Evolutionary conservation across 2,888 invertebrate species (phyloP).

Genomic region (Darwinula stevensoni): DNA sequence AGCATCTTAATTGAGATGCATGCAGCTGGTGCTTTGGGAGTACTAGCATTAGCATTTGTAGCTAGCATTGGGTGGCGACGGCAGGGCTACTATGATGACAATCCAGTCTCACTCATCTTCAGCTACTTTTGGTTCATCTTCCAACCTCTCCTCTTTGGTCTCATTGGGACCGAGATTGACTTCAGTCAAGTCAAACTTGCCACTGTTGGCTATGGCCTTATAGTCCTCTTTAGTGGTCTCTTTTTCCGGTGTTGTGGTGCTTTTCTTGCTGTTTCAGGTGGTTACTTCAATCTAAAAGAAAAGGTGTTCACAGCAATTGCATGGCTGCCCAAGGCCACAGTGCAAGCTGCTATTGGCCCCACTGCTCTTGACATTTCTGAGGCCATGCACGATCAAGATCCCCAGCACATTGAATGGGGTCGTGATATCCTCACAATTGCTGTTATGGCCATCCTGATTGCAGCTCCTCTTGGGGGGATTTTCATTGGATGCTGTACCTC

Average conservation of each 20-base stretch:
- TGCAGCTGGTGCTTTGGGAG: constrained; percentile 14
- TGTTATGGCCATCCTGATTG: too few species aligned
- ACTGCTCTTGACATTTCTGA: too few species aligned
- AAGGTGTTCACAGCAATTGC: constrained; percentile 66
- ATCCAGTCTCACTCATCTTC: constrained; percentile 58
- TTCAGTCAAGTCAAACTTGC: constrained; percentile 19
- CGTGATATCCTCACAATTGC: too few species aligned
- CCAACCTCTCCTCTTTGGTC: constrained; percentile 71
- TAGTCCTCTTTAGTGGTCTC: background rate
- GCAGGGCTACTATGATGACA: constrained; percentile 23
- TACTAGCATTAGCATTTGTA: constrained; percentile 26
- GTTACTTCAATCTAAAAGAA: constrained; percentile 56
- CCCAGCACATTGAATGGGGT: too few species aligned
- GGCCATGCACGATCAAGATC: too few species aligned
- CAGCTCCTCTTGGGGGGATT: too few species aligned
- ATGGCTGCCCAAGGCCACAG: constrained; percentile 94
- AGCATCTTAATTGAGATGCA: constrained; percentile 13
- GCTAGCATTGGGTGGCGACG: constrained; percentile 23
- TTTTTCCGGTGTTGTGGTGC: background rate
- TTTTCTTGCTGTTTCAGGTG: constrained; percentile 20
- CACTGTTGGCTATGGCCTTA: constrained; percentile 13
- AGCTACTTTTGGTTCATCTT: constrained; percentile 86
- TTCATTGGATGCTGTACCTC: too few species aligned
- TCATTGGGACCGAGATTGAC: constrained; percentile 71
- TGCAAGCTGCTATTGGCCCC: constrained; percentile 23